phyloP scores from a whole-genome alignment of 2,888 invertebrate genomes.

The Tipula vernalis region DNA sequence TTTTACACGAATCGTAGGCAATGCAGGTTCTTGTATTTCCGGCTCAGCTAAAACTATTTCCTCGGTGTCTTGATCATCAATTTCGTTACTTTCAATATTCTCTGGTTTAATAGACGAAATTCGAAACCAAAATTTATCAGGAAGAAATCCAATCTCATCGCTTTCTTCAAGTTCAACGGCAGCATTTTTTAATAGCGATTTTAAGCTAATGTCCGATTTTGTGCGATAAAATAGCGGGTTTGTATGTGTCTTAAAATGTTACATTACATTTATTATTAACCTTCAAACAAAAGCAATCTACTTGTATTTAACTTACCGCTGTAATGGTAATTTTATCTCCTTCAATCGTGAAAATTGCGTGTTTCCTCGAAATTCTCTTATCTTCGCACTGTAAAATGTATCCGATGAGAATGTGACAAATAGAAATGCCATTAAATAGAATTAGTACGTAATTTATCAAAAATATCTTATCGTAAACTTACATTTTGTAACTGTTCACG shows the following conservation, averaged over 20 bases:
- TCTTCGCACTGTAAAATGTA: neutral
- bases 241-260: neutral
- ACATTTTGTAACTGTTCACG: neutral
- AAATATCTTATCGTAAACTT: neutral
- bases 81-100: neutral
- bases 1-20: neutral
- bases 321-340: neutral
- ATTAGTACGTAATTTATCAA: neutral
- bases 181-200: neutral
- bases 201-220: neutral
- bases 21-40: neutral
- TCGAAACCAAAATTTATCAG: neutral
- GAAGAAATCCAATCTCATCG: neutral
- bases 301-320: neutral
- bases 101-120: neutral
- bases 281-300: neutral
- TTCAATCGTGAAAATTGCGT: neutral
- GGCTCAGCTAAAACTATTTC: neutral
- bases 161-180: neutral
- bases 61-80: neutral
- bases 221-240: neutral
- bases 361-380: slow-evolving; percentile 6
- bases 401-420: neutral
- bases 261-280: neutral
- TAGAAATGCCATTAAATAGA: neutral